Evolutionary conservation across 2,888 invertebrate species (phyloP), one percentile per base, ranked within the genome.

Genomic region (Zaprionus lineosus): DNA sequence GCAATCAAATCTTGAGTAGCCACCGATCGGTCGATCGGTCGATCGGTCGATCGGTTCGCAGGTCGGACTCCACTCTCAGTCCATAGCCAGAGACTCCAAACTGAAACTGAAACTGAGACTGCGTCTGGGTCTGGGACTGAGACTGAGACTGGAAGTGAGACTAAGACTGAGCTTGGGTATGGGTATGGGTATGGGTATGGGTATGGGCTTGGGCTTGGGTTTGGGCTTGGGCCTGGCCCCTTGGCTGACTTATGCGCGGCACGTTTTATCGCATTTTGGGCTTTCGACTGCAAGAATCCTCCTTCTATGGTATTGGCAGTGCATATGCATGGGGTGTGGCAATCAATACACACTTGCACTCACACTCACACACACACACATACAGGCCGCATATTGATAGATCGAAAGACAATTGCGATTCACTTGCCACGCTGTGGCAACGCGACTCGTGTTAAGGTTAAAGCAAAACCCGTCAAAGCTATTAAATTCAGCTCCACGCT

Each of bases 401-500:
- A 8, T 12, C 29, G 31, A 24, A 4, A 29, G 16, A 15, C 47
- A 52, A 29, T 26, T 53, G 70, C 74, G 57, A 74, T 61, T 69
- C 76, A 77, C 76, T 77, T 78, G 79, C 76, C 75, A 64, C 66
- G 48, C 12, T 37, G 29, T 15, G 26, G 46, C 61, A 53, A 52
- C 39, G 37, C 56, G 59, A 55, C 41, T 57, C 57, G 71, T 60
- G 43, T 65, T 74, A 63, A 77, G 78, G 78, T 74, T 77, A 66
- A 51, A 68, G 55, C 71, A 57, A 76, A 50, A 51, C 69, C 76
- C 72, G 76, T 69, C 62, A 46, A 72, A 78, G 65, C 78, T 57
- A 82, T 79, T 77, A 73, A 77, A 74, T 76, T 77, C 79, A 57
- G 79, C 63, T 24, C 24, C 61, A 81, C 73, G 83, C 81, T 79